A percentile compares a stretch with the other conserved stretches of the same genome.
Evolutionary conservation across 2,113 vertebrate genomes (phyloP).

Genomic region (Lasiurus cinereus): DNA sequence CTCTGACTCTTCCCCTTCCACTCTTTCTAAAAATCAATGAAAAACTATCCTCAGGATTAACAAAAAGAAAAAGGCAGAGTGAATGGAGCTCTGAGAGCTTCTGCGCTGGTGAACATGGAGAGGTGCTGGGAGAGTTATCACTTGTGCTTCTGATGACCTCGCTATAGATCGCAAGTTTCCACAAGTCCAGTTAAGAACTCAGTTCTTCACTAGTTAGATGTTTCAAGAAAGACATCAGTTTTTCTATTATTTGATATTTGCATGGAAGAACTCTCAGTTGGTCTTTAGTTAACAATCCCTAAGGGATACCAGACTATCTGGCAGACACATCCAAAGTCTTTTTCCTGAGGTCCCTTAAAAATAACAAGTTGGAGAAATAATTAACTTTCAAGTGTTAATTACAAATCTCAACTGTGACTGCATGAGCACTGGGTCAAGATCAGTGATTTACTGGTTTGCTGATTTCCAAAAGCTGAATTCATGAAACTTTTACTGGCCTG

Average conservation of each 20-base stretch:
- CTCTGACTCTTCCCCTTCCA: no score
- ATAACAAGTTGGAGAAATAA: not conserved
- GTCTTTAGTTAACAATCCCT: not conserved
- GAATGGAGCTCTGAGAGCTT: not conserved
- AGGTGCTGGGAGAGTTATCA: not conserved
- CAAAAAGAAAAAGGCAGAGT: not conserved
- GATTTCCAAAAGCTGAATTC: not conserved
- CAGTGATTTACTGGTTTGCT: not conserved
- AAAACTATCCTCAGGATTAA: no score
- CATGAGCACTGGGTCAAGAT: not conserved
- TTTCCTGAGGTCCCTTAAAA: not conserved
- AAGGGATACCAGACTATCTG: not conserved
- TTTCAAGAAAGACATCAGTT: not conserved
- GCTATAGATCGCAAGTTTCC: no score
- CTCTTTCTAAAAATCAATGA: no score
- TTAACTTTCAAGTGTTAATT: not conserved
- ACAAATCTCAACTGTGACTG: not conserved
- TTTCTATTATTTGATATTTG: slow-evolving; percentile 34
- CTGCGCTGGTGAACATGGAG: not conserved
- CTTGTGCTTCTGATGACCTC: no score
- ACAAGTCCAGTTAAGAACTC: no score
- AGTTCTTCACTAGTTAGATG: not conserved
- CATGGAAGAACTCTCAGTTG: not conserved
- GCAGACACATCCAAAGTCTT: not conserved
- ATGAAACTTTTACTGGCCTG: not conserved